These are phyloP conservation scores for Heliconius ethilla DNA, from an alignment of 2,888 invertebrate species.

Conservation along the genomic window DNA sequence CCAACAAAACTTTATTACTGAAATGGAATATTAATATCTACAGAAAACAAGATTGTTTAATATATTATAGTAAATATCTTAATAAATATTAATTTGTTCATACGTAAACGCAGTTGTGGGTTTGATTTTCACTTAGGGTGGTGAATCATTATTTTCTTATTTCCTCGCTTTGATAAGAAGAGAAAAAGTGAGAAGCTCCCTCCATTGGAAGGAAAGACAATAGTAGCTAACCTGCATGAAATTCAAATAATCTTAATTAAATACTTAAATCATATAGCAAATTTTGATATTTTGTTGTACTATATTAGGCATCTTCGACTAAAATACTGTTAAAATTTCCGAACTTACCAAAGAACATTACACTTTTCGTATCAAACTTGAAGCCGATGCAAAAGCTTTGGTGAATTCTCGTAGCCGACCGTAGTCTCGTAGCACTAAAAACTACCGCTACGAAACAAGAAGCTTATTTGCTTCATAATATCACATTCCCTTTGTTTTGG, in stretches of 20 bases:
- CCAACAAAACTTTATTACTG: not conserved
- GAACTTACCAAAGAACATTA: not conserved
- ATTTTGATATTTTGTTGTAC: too few species aligned
- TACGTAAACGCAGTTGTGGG: not conserved
- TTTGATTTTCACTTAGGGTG: not conserved
- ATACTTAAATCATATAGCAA: too few species aligned
- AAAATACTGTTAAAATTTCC: not conserved
- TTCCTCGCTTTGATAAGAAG: not conserved
- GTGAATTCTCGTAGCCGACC: slow-evolving; percentile 11
- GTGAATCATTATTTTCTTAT: not conserved
- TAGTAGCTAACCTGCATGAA: too few species aligned
- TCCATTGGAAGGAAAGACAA: too few species aligned
- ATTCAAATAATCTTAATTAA: too few species aligned
- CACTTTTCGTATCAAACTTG: not conserved
- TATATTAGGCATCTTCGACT: not conserved
- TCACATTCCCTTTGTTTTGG: slow-evolving; percentile 31
- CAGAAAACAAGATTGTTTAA: not conserved
- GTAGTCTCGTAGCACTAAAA: slow-evolving; percentile 9
- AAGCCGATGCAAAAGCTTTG: not conserved
- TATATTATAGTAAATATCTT: not conserved
- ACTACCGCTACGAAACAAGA: slow-evolving; percentile 14
- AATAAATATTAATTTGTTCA: not conserved
- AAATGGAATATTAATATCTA: slow-evolving; percentile 12
- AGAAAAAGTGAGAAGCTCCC: too few species aligned
- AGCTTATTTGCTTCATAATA: slow-evolving; percentile 32